Evolutionary conservation across 2,797 vertebrate genomes (phyloP).

Genomic region (Oryzias dopingdopingensis): DNA sequence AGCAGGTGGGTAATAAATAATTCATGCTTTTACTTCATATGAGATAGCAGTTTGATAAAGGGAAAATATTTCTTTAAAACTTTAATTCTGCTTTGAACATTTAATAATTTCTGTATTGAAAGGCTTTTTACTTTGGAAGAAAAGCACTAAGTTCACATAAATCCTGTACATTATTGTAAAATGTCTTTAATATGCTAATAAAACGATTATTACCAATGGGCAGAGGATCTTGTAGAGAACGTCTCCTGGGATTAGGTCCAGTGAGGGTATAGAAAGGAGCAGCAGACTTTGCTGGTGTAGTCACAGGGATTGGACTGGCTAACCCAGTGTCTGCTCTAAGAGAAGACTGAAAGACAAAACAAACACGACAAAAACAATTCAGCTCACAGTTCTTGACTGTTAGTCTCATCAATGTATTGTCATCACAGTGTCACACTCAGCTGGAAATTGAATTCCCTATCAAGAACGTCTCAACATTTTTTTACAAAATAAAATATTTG

Average conservation of each 20-base stretch:
- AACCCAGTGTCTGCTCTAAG: slow-evolving; percentile 84
- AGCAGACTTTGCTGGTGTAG: slow-evolving; percentile 85
- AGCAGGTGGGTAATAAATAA: slow-evolving; percentile 10
- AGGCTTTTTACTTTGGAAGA: not conserved
- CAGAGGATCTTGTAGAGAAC: slow-evolving; percentile 85
- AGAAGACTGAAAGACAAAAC: slow-evolving; percentile 77
- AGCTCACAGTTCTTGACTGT: no score
- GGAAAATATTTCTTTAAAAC: not conserved
- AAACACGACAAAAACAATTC: slow-evolving; percentile 8
- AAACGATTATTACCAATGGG: slow-evolving; percentile 81
- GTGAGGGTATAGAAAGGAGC: slow-evolving; percentile 87
- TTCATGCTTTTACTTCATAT: not conserved
- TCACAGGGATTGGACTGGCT: slow-evolving; percentile 81
- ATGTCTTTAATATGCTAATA: slow-evolving; percentile 1
- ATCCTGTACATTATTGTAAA: not conserved
- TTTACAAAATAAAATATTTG: no score
- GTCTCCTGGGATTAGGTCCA: slow-evolving; percentile 87
- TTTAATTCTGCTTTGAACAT: not conserved
- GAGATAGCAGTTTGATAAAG: slow-evolving; percentile 1
- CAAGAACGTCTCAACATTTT: no score
- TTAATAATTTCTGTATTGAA: slow-evolving; percentile 3
- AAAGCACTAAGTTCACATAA: slow-evolving; percentile 7
- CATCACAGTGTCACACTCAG: no score
- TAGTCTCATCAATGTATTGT: no score
- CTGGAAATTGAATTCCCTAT: no score